Conservation (phyloP, 2,797 vertebrate species). For the Poecilia wingei region DNA sequence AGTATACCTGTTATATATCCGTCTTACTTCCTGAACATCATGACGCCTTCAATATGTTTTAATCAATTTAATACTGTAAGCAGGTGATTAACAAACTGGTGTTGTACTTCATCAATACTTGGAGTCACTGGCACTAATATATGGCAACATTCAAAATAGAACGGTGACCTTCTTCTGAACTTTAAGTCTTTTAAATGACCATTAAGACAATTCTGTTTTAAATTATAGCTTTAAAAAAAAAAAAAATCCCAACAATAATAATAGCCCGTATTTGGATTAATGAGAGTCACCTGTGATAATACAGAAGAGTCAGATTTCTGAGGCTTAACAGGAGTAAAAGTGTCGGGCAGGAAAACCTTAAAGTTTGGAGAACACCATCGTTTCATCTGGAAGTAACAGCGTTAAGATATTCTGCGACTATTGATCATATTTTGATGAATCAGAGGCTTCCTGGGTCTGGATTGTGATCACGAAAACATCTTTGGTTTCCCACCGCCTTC, state of each 20-base stretch:
- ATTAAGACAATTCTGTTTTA: not conserved
- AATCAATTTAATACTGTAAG: not conserved
- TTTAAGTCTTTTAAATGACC: not conserved
- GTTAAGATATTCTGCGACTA: constrained; percentile 21
- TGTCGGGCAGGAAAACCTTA: constrained; percentile 11
- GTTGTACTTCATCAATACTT: not conserved
- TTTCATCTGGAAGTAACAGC: not conserved
- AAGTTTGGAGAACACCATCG: not conserved
- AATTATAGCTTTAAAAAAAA: not conserved
- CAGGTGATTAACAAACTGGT: not conserved
- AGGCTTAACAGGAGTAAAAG: not conserved
- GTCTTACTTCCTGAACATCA: not conserved
- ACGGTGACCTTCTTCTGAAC: not conserved
- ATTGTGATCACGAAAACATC: constrained; percentile 24
- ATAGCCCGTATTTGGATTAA: not conserved
- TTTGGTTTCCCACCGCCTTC: constrained; percentile 17
- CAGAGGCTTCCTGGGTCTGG: constrained; percentile 19
- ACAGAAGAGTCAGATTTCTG: not conserved
- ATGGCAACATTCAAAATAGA: not conserved
- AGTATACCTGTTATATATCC: not conserved
- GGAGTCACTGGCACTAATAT: not conserved
- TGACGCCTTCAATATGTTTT: not conserved
- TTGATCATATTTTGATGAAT: constrained; percentile 15
- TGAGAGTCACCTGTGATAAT: not conserved
- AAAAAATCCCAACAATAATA: not conserved